A percentile compares a stretch with the other conserved stretches of the same genome.
Evolutionary conservation across 2,797 vertebrate species (phyloP).

Genomic region (Acanthornis magna): DNA sequence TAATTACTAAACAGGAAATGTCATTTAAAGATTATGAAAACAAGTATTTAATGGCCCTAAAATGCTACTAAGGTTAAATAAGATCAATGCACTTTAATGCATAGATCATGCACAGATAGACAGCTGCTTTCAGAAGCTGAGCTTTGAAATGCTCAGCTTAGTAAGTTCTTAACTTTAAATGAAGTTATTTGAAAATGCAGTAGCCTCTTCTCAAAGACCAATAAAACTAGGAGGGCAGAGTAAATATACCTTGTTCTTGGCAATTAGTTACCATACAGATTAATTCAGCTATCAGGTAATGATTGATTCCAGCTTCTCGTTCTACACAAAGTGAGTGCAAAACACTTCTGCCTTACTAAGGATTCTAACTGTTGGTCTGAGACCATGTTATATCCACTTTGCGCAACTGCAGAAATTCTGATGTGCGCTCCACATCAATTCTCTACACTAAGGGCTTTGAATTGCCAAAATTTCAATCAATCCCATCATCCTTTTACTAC

Average conservation of each 20-base stretch:
- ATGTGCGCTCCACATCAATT: neutral
- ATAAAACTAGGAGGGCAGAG: neutral
- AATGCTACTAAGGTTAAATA: neutral
- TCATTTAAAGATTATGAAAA: slow-evolving; percentile 1
- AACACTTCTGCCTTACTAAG: neutral
- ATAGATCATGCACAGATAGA: neutral
- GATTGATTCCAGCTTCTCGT: neutral
- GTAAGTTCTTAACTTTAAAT: neutral
- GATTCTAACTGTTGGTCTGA: neutral
- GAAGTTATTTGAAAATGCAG: neutral
- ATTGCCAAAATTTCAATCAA: neutral
- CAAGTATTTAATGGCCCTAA: neutral
- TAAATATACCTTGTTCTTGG: neutral
- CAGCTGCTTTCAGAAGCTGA: neutral
- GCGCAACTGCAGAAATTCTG: neutral
- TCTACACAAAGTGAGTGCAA: neutral
- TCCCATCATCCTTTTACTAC: neutral
- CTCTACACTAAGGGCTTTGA: neutral
- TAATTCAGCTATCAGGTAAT: neutral
- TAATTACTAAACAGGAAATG: slow-evolving; percentile 1
- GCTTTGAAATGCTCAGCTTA: neutral
- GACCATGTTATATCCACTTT: neutral
- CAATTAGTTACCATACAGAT: neutral
- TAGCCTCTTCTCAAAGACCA: neutral
- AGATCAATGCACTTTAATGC: neutral